Evolutionary conservation across 2,888 invertebrate species (phyloP).

Genomic region (Limnephilus marmoratus): DNA sequence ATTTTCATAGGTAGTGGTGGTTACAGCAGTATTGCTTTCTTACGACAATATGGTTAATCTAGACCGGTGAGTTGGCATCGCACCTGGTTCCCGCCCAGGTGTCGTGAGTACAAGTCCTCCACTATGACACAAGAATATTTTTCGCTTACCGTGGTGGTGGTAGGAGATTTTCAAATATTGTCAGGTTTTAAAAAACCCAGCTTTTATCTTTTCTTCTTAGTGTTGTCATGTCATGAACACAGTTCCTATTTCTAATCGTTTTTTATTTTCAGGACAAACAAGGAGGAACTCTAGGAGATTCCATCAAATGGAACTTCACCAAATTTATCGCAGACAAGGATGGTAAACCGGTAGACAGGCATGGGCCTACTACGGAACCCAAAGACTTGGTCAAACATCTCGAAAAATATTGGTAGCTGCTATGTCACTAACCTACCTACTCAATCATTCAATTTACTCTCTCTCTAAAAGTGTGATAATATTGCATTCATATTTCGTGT

Average conservation of each 20-base stretch:
- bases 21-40: too few relatives aligned
- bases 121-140: too few relatives aligned
- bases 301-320: slow-evolving; percentile 92
- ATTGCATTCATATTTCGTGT: not conserved
- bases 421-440: too few relatives aligned
- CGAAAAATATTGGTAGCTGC: slow-evolving; percentile 76
- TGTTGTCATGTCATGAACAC: not conserved
- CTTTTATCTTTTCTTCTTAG: not conserved
- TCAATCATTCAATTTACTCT: not conserved
- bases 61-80: too few relatives aligned
- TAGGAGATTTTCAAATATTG: too few relatives aligned
- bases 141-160: too few relatives aligned
- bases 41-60: too few relatives aligned
- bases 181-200: too few relatives aligned
- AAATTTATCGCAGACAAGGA: slow-evolving; percentile 88
- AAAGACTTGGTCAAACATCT: slow-evolving; percentile 75
- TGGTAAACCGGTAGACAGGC: slow-evolving; percentile 83
- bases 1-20: too few relatives aligned
- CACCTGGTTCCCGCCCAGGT: too few relatives aligned
- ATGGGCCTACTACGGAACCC: slow-evolving; percentile 80
- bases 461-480: not conserved
- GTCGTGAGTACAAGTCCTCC: too few relatives aligned
- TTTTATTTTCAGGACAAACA: slow-evolving; percentile 72
- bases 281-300: slow-evolving; percentile 78
- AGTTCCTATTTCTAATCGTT: not conserved